A percentile compares a stretch with the other conserved stretches of the same genome.
Evolutionary conservation across 2,113 vertebrate species (phyloP).

Genomic region (Chrysochloris asiatica): DNA sequence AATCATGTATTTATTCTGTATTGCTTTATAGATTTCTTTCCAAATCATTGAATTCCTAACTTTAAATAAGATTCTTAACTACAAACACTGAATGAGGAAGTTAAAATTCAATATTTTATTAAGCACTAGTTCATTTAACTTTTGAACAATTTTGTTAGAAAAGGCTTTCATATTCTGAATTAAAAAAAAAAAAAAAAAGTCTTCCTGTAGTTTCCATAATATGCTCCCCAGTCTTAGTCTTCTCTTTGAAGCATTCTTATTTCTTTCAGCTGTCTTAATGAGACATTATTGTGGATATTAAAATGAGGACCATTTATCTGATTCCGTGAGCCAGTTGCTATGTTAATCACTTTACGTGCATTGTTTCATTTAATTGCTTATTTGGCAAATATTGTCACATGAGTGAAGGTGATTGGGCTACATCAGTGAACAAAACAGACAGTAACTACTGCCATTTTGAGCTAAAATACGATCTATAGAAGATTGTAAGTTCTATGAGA

Average conservation of each 20-base stretch:
- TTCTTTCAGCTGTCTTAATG: not conserved
- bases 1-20: not conserved
- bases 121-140: not conserved
- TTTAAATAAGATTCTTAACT: not conserved
- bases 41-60: not conserved
- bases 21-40: not conserved
- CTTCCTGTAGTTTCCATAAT: not conserved
- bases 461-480: not conserved
- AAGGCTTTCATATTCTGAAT: not conserved
- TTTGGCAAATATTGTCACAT: constrained; percentile 14
- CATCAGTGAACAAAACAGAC: not conserved
- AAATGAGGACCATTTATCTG: not conserved
- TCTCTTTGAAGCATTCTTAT: not conserved
- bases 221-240: not conserved
- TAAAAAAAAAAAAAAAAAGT: not conserved
- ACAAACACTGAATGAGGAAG: not conserved
- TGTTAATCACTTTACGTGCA: not conserved
- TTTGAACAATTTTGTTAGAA: not conserved
- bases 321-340: not conserved
- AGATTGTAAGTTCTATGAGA: not conserved
- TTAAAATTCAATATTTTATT: not conserved
- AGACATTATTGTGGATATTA: not conserved
- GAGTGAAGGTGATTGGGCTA: not conserved
- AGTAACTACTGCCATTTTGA: not conserved
- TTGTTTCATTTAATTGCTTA: not conserved